Evolutionary conservation across 1,140 invertebrate species (phyloP), one percentile per base, ranked within the genome.

Genomic region (Diachasma alloeum): DNA sequence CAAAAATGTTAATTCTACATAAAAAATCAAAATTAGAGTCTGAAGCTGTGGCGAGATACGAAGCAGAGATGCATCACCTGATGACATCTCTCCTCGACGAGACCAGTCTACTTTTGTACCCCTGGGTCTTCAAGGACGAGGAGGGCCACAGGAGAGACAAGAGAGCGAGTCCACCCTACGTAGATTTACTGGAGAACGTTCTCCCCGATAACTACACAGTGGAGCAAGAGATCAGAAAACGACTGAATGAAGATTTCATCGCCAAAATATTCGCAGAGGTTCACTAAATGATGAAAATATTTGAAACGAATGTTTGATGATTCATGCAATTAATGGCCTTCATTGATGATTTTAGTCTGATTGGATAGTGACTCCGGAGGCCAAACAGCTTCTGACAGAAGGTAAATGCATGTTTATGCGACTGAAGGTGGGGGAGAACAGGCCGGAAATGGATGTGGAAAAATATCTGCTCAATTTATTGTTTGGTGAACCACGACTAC

Each of bases 71-170:
- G 82, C 36, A 81, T 22, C 87, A 89, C 67, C 78, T 83, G 0
- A 83, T 79, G 5, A 81, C 72, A 9, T 80, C 82, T 2, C 79
- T 90, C 13, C 46, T 31, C 3, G 76, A 84, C 0, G 86, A 89
- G 79, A 88, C 85, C 6, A 85, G 82, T 56, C 72, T 90, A n/a
- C 73, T 90, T 36, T 42, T 90, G 0, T 89, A 87, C 73, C 89
- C 89, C 0, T 90, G 89, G 89, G 73, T 88, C 37, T 90, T 90
- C 15, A 87, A 85, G 48, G 89, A 90, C 31, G 87, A 88, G 75
- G 88, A 90, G 37, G 87, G 87, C 13, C 87, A 86, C 59, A 84
- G 79, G 80, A 80, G 86, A 67, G 86, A 88, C 24, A 89, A 89
- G 80, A 86, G 82, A 67, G 80, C 80, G 0, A 86, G 87, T 77